Percentiles rank a stretch among this genome's conserved stretches.
Evolutionary conservation across 2,797 vertebrate genomes (phyloP).

Genomic region (Siniperca scherzeri): DNA sequence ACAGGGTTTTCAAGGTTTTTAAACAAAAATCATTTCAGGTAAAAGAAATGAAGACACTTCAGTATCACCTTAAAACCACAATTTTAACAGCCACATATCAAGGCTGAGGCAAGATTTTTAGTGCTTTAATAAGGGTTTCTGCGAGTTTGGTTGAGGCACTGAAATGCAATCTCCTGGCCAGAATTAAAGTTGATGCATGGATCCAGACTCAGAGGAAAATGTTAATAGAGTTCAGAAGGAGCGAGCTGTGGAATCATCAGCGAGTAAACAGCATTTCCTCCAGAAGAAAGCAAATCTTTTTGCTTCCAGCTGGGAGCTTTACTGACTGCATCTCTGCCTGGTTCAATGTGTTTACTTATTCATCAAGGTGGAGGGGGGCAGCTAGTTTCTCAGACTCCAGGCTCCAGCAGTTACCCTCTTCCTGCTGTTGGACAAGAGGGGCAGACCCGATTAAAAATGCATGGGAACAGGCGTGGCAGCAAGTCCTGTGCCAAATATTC

Average conservation of each 20-base stretch:
- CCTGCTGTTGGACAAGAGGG: slow-evolving; percentile 66
- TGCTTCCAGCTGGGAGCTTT: slow-evolving; percentile 67
- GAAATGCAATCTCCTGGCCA: slow-evolving; percentile 55
- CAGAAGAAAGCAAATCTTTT: slow-evolving; percentile 74
- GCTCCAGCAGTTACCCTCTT: slow-evolving; percentile 68
- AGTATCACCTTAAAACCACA: neutral
- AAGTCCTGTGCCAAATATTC: slow-evolving; percentile 65
- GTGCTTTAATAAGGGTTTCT: slow-evolving; percentile 20
- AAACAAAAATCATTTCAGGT: neutral
- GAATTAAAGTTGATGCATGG: slow-evolving; percentile 53
- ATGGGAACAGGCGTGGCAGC: slow-evolving; percentile 70
- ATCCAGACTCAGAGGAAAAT: slow-evolving; percentile 55
- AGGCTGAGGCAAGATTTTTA: neutral
- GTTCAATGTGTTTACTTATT: slow-evolving; percentile 83
- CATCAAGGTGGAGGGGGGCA: slow-evolving; percentile 70
- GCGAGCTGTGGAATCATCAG: slow-evolving; percentile 52
- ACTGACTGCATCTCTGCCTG: slow-evolving; percentile 67
- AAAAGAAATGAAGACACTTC: neutral
- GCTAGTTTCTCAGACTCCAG: slow-evolving; percentile 61
- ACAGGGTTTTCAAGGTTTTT: neutral
- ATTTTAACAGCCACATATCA: neutral
- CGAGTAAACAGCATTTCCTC: slow-evolving; percentile 75
- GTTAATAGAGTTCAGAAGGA: slow-evolving; percentile 70
- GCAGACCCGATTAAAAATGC: slow-evolving; percentile 78
- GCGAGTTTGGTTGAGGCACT: slow-evolving; percentile 37